Conservation (phyloP, 2,888 invertebrate species). For the Pterostichus madidus region DNA sequence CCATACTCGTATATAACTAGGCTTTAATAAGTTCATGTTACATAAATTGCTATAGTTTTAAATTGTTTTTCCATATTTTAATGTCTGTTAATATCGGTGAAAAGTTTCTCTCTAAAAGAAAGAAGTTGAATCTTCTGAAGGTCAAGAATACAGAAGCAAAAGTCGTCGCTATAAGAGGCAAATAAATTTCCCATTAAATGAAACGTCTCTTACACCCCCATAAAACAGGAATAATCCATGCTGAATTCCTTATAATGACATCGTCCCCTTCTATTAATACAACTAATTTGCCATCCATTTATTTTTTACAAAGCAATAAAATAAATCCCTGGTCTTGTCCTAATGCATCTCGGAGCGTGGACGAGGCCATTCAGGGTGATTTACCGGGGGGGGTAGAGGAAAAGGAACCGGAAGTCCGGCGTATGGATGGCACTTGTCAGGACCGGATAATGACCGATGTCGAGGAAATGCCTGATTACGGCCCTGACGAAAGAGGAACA, state of each 20-base stretch:
- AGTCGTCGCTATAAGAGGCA: not conserved
- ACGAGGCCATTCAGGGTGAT: constrained; percentile 13
- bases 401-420: constrained; percentile 26
- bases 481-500: too few species aligned
- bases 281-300: constrained; percentile 53
- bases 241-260: not conserved
- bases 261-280: constrained; percentile 13
- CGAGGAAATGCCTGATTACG: too few species aligned
- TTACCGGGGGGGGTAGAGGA: not conserved
- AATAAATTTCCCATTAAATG: not conserved
- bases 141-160: too few species aligned
- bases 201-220: constrained; percentile 1
- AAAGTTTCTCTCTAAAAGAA: too few species aligned
- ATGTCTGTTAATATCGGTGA: too few species aligned
- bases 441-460: constrained; percentile 22
- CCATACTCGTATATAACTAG: too few species aligned
- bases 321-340: constrained; percentile 26
- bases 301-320: constrained; percentile 51
- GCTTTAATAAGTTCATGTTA: too few species aligned
- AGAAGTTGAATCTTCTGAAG: too few species aligned
- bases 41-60: too few species aligned
- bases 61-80: too few species aligned
- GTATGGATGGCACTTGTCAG: constrained; percentile 52
- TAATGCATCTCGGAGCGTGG: constrained; percentile 17
- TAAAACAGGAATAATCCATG: constrained; percentile 8